Conservation (phyloP, 2,888 invertebrate species). For the Rugalucina vietnamica region DNA sequence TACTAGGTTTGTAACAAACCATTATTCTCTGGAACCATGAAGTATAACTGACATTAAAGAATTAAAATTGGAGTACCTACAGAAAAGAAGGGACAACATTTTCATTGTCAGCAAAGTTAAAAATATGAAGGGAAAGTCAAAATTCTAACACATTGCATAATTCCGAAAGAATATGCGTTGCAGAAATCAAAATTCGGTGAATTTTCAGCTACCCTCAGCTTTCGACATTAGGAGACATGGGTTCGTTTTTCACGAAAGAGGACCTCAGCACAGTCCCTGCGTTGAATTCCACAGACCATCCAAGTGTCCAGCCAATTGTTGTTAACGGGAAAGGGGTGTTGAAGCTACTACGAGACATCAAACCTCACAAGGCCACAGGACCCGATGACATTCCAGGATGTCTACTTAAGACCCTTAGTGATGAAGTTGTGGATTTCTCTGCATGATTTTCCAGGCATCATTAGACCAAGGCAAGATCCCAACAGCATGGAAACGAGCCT, state of each 20-base stretch:
- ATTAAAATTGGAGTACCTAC: no score
- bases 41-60: no score
- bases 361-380: conserved; percentile 13
- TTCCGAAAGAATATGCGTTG: no score
- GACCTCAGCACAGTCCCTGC: neutral
- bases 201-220: no score
- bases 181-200: no score
- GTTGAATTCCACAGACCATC: conserved; percentile 8
- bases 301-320: neutral
- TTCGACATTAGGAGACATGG: no score
- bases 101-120: no score
- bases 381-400: neutral
- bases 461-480: neutral
- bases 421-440: neutral
- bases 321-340: neutral
- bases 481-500: conserved; percentile 16
- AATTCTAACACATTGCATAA: no score
- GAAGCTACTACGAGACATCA: neutral
- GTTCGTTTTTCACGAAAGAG: neutral
- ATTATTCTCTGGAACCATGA: no score
- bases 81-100: no score
- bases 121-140: no score
- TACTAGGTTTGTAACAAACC: no score
- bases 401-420: neutral
- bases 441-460: conserved; percentile 16